Evolutionary conservation across 1,140 invertebrate species (phyloP), one percentile per base, ranked within the genome.

Genomic region (Lasioglossum albipes): DNA sequence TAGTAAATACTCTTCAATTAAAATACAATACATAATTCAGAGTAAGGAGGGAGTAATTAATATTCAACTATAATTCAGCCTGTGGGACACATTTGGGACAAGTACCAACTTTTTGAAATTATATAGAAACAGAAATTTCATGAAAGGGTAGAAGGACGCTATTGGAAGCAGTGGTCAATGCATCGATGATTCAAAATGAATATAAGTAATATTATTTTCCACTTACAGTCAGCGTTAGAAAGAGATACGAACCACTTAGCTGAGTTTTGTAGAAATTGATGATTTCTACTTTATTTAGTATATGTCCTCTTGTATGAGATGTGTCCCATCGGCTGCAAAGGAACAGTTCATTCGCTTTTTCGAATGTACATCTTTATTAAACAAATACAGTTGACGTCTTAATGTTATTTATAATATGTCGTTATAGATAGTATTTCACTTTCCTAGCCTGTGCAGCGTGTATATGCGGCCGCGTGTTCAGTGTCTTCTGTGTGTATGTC

Each of bases 291-390:
- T 36, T 5, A 36, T 36, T 36, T 5, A 36, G 36, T 36, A 5
- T 36, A 36, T 36, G 36, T 36, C 36, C 36, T 36, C 36, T 36
- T 36, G 36, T 3, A 36, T 5, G 36, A 36, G 36, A 36, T 36
- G 20, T 36, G 62, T 75, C 80, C 73, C 65, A 41, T 57, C 42
- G 71, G 61, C 62, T 76, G 74, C 10, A 52, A 42, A 49, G 10
- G 67, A 81, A 31, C 68, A 73, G 73, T 49, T 75, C 57, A 27
- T 85, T 45, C 79, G 66, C 81, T 83, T 90, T 68, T 91, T 92
- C 91, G 91, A 93, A 93, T 93, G 91, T 93, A 93, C 92, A 93
- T 93, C 92, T 93, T 93, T 93, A 93, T 93, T 93, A 93, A 93
- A 93, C 92, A 93, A 93, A 93, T 93, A 93, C 93, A 93, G 91